Evolutionary conservation across 2,888 invertebrate genomes (phyloP).

Genomic region (Mesoligia furuncula): DNA sequence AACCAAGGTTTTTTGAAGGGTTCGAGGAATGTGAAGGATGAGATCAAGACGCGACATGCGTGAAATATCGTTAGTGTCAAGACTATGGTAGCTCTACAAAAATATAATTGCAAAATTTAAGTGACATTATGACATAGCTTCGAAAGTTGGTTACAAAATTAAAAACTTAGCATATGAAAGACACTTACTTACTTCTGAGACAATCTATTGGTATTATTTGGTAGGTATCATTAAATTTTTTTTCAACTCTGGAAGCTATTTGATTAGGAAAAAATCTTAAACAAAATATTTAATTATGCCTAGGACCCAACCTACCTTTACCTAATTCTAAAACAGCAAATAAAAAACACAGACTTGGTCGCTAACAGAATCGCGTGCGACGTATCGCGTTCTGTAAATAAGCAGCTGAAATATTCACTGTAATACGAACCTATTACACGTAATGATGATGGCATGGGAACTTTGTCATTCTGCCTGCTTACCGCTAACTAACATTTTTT

Average conservation of each 20-base stretch:
- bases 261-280: neutral
- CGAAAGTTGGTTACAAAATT: neutral
- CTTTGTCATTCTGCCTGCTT: slow-evolving; percentile 78
- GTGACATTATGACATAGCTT: neutral
- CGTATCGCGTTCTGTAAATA: slow-evolving; percentile 82
- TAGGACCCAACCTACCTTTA: neutral
- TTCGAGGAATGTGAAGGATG: slow-evolving; percentile 33
- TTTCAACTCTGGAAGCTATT: neutral
- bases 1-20: slow-evolving; percentile 40
- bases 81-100: neutral
- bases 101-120: neutral
- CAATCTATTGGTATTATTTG: neutral
- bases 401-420: slow-evolving; percentile 86
- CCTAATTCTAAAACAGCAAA: slow-evolving; percentile 10
- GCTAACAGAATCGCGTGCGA: slow-evolving; percentile 79
- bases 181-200: neutral
- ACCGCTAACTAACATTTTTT: slow-evolving; percentile 61
- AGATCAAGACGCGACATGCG: slow-evolving; percentile 5
- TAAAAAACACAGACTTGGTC: slow-evolving; percentile 43
- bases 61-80: neutral
- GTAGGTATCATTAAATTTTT: neutral
- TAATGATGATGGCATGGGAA: slow-evolving; percentile 88
- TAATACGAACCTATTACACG: slow-evolving; percentile 84
- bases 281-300: neutral
- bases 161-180: neutral